Evolutionary conservation across 1,140 invertebrate genomes (phyloP), one percentile per base, ranked within the genome.

Genomic region (Oryctes rhinoceros): DNA sequence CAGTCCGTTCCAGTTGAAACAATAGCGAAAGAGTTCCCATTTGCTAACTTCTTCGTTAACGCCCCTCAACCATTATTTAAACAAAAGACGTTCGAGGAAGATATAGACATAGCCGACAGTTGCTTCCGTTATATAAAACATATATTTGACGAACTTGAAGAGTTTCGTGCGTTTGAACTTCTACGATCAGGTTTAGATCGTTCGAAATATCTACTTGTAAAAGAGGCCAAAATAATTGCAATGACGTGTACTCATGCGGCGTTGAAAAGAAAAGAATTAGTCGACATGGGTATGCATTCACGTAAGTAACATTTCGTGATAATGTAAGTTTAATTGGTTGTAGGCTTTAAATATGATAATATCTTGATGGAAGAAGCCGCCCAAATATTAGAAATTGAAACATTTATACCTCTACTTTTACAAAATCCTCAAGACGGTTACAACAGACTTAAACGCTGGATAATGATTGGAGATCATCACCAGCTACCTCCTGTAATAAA

Each of bases 231-330:
- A 90, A 99, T 99, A 37, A 99, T 99, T 84, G 99, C 99, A 3
- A 99, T 99, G 99, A 99, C 99, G 1, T 99, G 99, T 90, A 99
- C 99, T 0, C 99, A 99, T 89, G 98, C 99, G 15, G 99, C 98
- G 0, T 90, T 99, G 0, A 99, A 99, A 87, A 91, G 99, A 49
- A 94, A 96, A 79, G 99, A 99, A 88, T 90, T 99, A 0, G 98
- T 99, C 0, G 95, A 98, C 85, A 92, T 98, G 85, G 97, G 91
- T 92, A 86, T 84, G 91, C 6, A 71, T 10, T 71, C 3, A 59
- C 53, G 6, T n/a, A 53, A 15, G 0, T 30, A 71, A 10, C n/a
- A 10, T 35, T 9, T 35, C 30, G 30, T 1, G 1, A 35, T 35
- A 24, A 59, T 35, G 3, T 13, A 35, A 15, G 7, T 71, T 35